Base-by-base conservation (phyloP, 2,888 invertebrate genomes). In the Gari tellinella region DNA sequence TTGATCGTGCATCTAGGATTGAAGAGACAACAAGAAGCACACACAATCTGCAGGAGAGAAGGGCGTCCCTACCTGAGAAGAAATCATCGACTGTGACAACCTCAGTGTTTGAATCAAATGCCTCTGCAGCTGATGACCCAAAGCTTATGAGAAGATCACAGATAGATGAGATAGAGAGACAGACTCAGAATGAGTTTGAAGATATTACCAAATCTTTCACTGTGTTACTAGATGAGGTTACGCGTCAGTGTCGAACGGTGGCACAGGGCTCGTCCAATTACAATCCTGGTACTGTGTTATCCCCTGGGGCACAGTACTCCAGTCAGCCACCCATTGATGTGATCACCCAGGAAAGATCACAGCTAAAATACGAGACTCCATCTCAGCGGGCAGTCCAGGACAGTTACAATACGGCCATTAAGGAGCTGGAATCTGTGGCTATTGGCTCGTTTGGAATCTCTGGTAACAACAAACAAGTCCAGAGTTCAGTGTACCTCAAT, bases 181-280 rank as follows among this genome's bases (percentile, higher is more conserved):
- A 86, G 64, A 85, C 86, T 8, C 85, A 87, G 57, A 80, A 81
- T 40, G 88, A 88, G 67, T 86, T 87, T 79, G 88, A 88, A 49
- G 80, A 86, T 46, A 86, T 88, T 31, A 85, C 85, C 7, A 86
- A 83, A 60, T 86, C 87, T 43, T 88, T 87, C 74, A 86, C 87
- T 58, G 85, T 85, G 31, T 75, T 88, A 19, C 67, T 88, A 8
- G 88, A 86, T 57, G 88, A 88, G 64, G 87, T 88, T 21, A 68
- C 77, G 2, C 67, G 65, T 49, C 73, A 76, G 57, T 76, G 76
- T 60, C 51, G 55, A 49, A 55, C 65, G n/a, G 74, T 76, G 15
- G 73, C 69, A 25, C 45, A 67, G 26, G 61, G 70, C 5, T 70
- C 73, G 4, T 57, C 49, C 10, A 70, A 43, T 26, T 61, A 46